Evolutionary conservation across 2,888 invertebrate species (phyloP).

Genomic region (Drosophila nigritarsus): DNA sequence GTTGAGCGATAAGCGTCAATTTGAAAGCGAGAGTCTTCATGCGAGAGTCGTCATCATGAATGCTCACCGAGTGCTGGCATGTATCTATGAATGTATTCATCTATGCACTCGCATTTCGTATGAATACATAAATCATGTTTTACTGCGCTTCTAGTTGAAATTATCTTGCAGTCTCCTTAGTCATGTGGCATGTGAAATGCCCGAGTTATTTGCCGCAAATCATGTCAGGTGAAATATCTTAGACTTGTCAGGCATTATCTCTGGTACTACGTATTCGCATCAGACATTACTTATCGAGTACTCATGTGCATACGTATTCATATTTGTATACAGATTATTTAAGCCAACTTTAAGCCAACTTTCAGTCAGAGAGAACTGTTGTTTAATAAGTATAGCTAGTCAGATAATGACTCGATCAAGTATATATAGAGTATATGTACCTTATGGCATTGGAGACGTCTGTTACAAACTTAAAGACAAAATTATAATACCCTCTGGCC

Average conservation of each 20-base stretch:
- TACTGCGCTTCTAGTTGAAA: constrained; percentile 16
- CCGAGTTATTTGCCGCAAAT: not conserved
- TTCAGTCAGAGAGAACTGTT: too few species aligned
- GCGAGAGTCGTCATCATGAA: constrained; percentile 41
- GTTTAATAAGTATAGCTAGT: too few species aligned
- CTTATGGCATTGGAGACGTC: too few species aligned
- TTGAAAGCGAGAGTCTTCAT: constrained; percentile 56
- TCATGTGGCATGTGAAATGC: constrained; percentile 29
- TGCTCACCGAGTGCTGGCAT: constrained; percentile 28
- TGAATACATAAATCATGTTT: not conserved
- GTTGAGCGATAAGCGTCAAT: constrained; percentile 50
- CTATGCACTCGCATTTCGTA: constrained; percentile 10
- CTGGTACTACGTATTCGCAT: not conserved
- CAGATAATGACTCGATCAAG: too few species aligned
- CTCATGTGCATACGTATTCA: too few species aligned
- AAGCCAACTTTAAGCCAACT: too few species aligned
- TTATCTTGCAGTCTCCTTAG: constrained; percentile 23
- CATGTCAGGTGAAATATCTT: not conserved
- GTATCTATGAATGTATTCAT: not conserved
- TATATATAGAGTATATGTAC: too few species aligned
- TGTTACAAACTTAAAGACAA: too few species aligned
- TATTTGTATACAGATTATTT: too few species aligned
- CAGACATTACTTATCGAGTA: too few species aligned
- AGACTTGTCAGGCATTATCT: constrained; percentile 20
- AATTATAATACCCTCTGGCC: not conserved